These are phyloP conservation scores for Busseola fusca DNA, from an alignment of 2,888 invertebrate genomes.

Conservation along the genomic window DNA sequence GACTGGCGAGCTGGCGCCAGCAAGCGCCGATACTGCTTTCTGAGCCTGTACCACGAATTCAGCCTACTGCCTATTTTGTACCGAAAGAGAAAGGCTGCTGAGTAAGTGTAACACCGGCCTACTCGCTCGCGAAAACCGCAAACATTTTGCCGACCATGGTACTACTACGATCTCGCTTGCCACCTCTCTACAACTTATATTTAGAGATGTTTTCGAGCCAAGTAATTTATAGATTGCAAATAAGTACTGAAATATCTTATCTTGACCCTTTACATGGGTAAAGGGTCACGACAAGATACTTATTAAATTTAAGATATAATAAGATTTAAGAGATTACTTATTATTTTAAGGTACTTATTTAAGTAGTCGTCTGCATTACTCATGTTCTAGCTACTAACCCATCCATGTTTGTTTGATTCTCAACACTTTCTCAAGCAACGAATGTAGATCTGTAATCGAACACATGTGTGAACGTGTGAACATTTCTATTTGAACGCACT, in stretches of 20 bases:
- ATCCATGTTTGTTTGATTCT: conserved; percentile 10
- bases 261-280: no score
- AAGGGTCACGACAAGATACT: conserved; percentile 66
- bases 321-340: no score
- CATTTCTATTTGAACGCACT: conserved; percentile 16
- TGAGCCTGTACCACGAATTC: conserved; percentile 60
- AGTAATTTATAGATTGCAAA: conserved; percentile 73
- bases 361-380: conserved; percentile 19
- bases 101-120: conserved; percentile 59
- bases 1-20: conserved; percentile 80
- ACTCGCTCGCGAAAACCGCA: conserved; percentile 63
- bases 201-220: conserved; percentile 66
- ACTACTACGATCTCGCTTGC: conserved; percentile 46
- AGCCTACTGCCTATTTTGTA: conserved; percentile 71
- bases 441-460: conserved; percentile 19
- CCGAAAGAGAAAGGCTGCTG: conserved; percentile 65
- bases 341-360: conserved; percentile 62
- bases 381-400: conserved; percentile 4
- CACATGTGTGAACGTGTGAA: conserved; percentile 30
- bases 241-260: no score
- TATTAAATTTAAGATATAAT: no score
- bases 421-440: conserved; percentile 22
- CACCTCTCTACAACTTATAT: conserved; percentile 63
- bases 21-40: conserved; percentile 57
- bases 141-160: conserved; percentile 57